Evolutionary conservation across 2,113 vertebrate species (phyloP), one percentile per base, ranked within the genome.

Genomic region (Larimichthys polyactis): DNA sequence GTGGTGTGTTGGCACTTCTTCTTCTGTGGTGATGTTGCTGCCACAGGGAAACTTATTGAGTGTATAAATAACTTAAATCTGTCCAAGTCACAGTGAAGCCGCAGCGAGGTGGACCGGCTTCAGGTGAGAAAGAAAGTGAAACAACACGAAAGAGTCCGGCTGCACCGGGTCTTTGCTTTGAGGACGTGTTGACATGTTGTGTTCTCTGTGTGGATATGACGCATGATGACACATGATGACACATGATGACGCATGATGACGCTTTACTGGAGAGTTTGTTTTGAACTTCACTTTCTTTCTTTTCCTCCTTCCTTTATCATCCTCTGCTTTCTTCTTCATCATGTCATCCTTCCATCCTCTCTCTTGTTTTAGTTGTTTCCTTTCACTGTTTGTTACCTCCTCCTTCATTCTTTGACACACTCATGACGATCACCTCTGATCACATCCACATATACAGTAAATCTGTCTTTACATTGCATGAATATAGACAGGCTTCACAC

Each of bases 51-150:
- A 58, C 29, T 49, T 17, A 16, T 9, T 44, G 24, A 69, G 70
- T 65, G 29, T 71, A 71, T 67, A 83, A 87, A 68, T 79, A 83
- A 71, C 62, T 71, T 36, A 66, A 54, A 66, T 59, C 14, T 43
- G 70, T 48, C 17, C 11, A 43, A 69, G 51, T 46, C 20, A 60
- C 66, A n/a, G 40, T 24, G 5, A 10, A 48, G 63, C 2, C 22
- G 12, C 22, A 40, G 32, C 32, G 19, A n/a, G 32, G 19, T 9
- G 36, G 19, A 10, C 1, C 3, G 36, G 5, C 4, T 8, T 71
- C 54, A 57, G 54, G 54, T 43, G n/a, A 58, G 19, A 43, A 44
- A 44, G 8, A 15, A 46, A 4, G 36, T 58, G 54, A 24, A 29
- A 32, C 15, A 4, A 16, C 17, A 12, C 3, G 22, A 48, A 40